Percentiles rank a stretch among this genome's conserved stretches.
Evolutionary conservation across 2,888 invertebrate species (phyloP).

Genomic region (Mellilla xanthometata): DNA sequence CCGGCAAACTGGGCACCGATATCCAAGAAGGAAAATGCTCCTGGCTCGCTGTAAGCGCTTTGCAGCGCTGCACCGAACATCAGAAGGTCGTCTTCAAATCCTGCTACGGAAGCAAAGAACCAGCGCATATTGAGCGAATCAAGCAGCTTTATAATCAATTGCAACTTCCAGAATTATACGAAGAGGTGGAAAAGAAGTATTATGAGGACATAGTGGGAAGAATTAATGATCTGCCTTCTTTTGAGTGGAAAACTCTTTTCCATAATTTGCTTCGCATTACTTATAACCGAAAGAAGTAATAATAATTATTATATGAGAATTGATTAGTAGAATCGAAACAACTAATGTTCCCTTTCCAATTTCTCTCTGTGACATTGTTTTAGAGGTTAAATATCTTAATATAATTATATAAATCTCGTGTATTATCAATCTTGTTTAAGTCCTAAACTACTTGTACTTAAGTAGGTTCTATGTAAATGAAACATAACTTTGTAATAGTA

Average conservation of each 20-base stretch:
- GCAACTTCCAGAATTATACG: conserved; percentile 86
- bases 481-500: no score
- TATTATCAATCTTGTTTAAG: no score
- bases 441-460: no score
- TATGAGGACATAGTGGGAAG: conserved; percentile 84
- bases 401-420: no score
- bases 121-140: conserved; percentile 81
- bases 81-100: conserved; percentile 84
- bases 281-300: conserved; percentile 70
- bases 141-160: conserved; percentile 81
- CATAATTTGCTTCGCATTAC: conserved; percentile 88
- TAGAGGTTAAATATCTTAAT: no score
- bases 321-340: no score
- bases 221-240: conserved; percentile 31
- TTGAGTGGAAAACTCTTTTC: conserved; percentile 85
- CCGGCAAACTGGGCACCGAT: conserved; percentile 94
- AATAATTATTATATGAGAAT: no score
- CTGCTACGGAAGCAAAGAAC: conserved; percentile 87
- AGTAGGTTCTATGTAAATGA: no score
- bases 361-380: no score
- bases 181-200: conserved; percentile 87
- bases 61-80: conserved; percentile 86
- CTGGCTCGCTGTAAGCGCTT: conserved; percentile 93
- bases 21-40: conserved; percentile 97
- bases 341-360: no score